Evolutionary conservation across 2,797 vertebrate species (phyloP).

Genomic region (Pogonophryne albipinna): DNA sequence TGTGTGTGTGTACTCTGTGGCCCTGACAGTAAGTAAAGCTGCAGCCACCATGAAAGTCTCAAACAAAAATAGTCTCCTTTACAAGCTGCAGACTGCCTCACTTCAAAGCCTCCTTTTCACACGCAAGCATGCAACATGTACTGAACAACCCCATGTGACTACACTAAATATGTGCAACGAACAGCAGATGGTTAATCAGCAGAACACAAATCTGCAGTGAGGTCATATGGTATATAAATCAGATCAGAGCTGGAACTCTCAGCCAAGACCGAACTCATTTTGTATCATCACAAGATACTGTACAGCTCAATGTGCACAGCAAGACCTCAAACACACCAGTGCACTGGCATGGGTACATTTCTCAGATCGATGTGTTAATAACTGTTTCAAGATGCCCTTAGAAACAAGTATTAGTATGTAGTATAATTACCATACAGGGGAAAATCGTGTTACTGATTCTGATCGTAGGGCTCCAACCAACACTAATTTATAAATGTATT

Average conservation of each 20-base stretch:
- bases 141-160: slow-evolving; percentile 21
- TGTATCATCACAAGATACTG: slow-evolving; percentile 11
- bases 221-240: slow-evolving; percentile 5
- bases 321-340: slow-evolving; percentile 5
- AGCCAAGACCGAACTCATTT: slow-evolving; percentile 21
- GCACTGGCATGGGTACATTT: background rate
- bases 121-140: slow-evolving; percentile 21
- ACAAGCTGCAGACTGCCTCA: slow-evolving; percentile 28
- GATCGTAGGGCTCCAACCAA: too few species aligned
- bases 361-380: background rate
- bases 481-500: too few species aligned
- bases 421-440: background rate
- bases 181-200: slow-evolving; percentile 31
- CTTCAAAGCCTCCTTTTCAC: slow-evolving; percentile 21
- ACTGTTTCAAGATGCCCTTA: too few species aligned
- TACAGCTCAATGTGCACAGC: background rate
- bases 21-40: slow-evolving; percentile 80
- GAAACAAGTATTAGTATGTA: too few species aligned
- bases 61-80: slow-evolving; percentile 73
- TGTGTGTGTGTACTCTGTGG: slow-evolving; percentile 30
- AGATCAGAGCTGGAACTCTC: slow-evolving; percentile 5
- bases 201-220: slow-evolving; percentile 16
- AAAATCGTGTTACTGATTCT: background rate
- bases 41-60: slow-evolving; percentile 68
- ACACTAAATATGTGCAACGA: slow-evolving; percentile 1